These are phyloP conservation scores for Trematomus loennbergii DNA, from an alignment of 2,113 vertebrate genomes.

Conservation along the genomic window DNA sequence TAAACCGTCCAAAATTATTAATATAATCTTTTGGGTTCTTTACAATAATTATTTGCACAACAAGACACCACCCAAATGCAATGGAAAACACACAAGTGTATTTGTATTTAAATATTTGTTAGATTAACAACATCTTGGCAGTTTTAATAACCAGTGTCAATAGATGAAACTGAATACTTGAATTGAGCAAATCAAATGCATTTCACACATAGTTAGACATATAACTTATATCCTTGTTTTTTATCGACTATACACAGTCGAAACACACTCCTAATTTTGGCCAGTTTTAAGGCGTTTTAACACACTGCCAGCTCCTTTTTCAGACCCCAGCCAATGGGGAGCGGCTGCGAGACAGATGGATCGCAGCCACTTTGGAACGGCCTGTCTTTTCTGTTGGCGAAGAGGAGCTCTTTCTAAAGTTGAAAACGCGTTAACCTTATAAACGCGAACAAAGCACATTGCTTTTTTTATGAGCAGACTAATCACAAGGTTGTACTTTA, in stretches of 20 bases:
- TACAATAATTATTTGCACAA: no score
- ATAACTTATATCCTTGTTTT: neutral
- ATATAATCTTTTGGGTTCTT: no score
- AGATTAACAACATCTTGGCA: no score
- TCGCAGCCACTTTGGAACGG: slow-evolving; percentile 62
- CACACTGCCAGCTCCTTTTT: slow-evolving; percentile 47
- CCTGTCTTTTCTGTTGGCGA: slow-evolving; percentile 49
- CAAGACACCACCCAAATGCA: no score
- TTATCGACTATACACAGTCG: neutral
- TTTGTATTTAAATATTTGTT: no score
- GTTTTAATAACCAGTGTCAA: neutral
- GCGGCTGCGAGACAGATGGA: slow-evolving; percentile 63
- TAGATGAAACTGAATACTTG: neutral
- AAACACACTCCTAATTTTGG: slow-evolving; percentile 18
- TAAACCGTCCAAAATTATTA: no score
- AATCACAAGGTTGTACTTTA: slow-evolving; percentile 26
- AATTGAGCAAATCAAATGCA: neutral
- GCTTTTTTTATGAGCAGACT: slow-evolving; percentile 22
- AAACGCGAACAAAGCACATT: slow-evolving; percentile 29
- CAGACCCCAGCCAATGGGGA: slow-evolving; percentile 53
- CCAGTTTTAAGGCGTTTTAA: slow-evolving; percentile 32
- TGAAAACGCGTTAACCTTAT: slow-evolving; percentile 55
- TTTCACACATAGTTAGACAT: no score
- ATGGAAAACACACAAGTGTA: no score
- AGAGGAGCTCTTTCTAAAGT: slow-evolving; percentile 43